Conservation (phyloP, 2,888 invertebrate species). For the Baccha elongata region DNA sequence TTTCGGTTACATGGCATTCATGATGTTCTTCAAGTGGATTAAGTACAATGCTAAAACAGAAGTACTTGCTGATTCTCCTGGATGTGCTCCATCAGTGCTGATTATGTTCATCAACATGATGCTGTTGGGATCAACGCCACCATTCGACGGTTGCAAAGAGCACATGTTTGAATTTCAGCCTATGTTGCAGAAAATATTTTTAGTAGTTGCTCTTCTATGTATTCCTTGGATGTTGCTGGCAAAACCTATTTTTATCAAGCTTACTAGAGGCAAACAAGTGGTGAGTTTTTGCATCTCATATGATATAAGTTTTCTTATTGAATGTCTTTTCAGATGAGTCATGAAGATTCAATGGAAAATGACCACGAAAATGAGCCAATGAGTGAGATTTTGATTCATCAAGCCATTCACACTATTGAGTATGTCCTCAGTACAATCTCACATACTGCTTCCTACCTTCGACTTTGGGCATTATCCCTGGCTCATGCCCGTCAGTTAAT, state of each 20-base stretch:
- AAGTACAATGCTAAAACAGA: slow-evolving; percentile 85
- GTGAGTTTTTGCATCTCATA: too few species aligned
- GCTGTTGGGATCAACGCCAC: slow-evolving; percentile 84
- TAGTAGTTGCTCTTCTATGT: slow-evolving; percentile 91
- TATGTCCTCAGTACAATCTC: slow-evolving; percentile 97
- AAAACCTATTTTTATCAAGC: slow-evolving; percentile 91
- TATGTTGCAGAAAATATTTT: slow-evolving; percentile 88
- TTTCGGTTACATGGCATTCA: slow-evolving; percentile 95
- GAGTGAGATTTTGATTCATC: slow-evolving; percentile 95
- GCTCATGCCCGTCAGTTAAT: slow-evolving; percentile 93
- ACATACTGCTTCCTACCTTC: slow-evolving; percentile 97
- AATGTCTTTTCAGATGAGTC: neutral
- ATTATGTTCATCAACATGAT: slow-evolving; percentile 93
- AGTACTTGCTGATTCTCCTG: slow-evolving; percentile 80
- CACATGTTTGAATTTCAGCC: slow-evolving; percentile 89
- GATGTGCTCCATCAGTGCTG: slow-evolving; percentile 90
- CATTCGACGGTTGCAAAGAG: slow-evolving; percentile 83
- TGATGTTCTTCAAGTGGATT: slow-evolving; percentile 97
- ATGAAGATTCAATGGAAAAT: slow-evolving; percentile 76
- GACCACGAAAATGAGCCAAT: slow-evolving; percentile 86
- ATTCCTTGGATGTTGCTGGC: slow-evolving; percentile 97
- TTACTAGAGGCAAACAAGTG: slow-evolving; percentile 76
- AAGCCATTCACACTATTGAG: slow-evolving; percentile 98
- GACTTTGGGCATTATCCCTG: slow-evolving; percentile 97
- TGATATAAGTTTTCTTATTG: too few species aligned